Base-by-base conservation (phyloP, 2,888 invertebrate genomes). In the Tolmerus cingulatus region DNA sequence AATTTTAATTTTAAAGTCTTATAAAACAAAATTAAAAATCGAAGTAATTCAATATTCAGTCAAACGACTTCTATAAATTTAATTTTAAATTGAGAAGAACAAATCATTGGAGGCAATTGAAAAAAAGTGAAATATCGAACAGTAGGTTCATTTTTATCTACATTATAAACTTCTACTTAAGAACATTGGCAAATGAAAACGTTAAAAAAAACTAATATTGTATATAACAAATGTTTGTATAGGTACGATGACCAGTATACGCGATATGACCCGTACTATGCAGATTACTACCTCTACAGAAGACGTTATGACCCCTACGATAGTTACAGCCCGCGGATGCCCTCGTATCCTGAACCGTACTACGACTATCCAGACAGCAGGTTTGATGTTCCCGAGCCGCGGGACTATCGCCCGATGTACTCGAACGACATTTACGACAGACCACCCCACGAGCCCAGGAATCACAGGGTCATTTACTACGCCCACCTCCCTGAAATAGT, bases 401-500 rank as follows among this genome's bases (percentile, higher is more conserved):
- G 92, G 4, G 92, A 92, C n/a, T 92, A 91, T 66, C 87, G 90
- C 5, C 90, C 91, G 34, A 81, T 91, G 2, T 90, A 90, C 66
- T 90, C 90, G 87, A 92, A 92, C 90, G 91, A 92, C 89, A 90
- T 91, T 78, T 91, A 91, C 37, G 91, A 91, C n/a, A 89, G 90
- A 89, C 90, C 92, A 90, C 87, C 92, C 92, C 5, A 89, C 87
- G 79, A 27, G n/a, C 88, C 34, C 16, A 88, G 40, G 37, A 90
- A 90, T n/a, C 91, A 92, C 90, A 93, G 96, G 87, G 95, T 95
- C 86, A 95, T 96, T 87, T 96, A 96, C 90, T 96, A 96, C 89
- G 95, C 96, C 0, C 95, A 95, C 90, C 91, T 96, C 40, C 96
- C 96, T 12, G 96, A 96, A 91, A 94, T 95, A 4, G 94, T 95